Base-by-base conservation (phyloP, 1,140 invertebrate genomes). In the Drosophila bifasciata region DNA sequence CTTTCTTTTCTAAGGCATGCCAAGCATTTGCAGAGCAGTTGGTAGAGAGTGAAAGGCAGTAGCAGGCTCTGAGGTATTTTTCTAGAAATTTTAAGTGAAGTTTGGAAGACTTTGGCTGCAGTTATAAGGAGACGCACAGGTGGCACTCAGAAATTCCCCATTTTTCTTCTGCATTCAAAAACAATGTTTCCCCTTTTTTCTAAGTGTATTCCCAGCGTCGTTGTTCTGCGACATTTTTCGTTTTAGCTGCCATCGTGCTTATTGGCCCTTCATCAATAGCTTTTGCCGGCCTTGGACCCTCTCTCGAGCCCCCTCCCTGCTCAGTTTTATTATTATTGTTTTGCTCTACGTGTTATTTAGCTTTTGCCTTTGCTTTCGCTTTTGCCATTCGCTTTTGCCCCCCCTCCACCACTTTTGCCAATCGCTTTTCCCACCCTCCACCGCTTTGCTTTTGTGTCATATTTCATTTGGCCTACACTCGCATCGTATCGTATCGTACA, bases 321-420 rank as follows among this genome's bases (percentile, higher is more conserved):
- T 23, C 23, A 62, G 43, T 86, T 86, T 86, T 86, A 83, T 88
- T 78, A 88, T 83, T 86, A 86, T 88, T 86, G 74, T 79, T 86
- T 70, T 76, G 64, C 71, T 77, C 49, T 75, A 46, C 69, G 64
- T 83, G 68, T 84, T 83, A 83, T 83, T 83, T 78, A 73, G 79
- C 78, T 78, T 36, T 36, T 36, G 32, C 32, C 28, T 76, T 73
- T 61, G 63, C 63, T 76, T 85, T 73, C 62, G 49, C 51, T 56
- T 55, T 60, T 16, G 44, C 51, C 23, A 48, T 48, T 72, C 52
- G 60, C 15, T 66, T 53, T 68, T 21, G 59, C 23, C 32, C n/a
- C n/a, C n/a, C n/a, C n/a, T n/a, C n/a, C n/a, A n/a, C 32, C 32
- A 4, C 1, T 41, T 13, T 64, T 21, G 5, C 23, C 23, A 25